Conservation (phyloP, 2,888 invertebrate genomes). For the Lampropteryx suffumata region DNA sequence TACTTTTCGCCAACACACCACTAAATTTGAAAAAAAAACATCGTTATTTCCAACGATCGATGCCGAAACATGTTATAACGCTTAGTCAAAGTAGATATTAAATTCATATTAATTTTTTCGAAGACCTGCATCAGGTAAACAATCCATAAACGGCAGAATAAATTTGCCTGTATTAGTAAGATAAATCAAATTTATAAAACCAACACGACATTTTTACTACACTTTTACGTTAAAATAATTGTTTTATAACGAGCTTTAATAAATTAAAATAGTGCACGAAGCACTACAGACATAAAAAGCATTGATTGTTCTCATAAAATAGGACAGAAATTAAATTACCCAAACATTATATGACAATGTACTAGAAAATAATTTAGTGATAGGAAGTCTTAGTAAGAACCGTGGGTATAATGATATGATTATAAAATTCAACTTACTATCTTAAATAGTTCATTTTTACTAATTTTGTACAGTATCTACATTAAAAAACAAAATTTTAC, state of each 20-base stretch:
- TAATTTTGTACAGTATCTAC: slow-evolving; percentile 80
- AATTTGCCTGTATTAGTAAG: too few species aligned
- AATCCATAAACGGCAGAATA: too few species aligned
- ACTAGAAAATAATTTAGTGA: slow-evolving; percentile 44
- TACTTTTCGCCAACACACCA: too few species aligned
- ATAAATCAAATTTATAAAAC: too few species aligned
- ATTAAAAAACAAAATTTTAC: slow-evolving; percentile 64
- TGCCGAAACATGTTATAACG: too few species aligned
- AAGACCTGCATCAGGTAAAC: too few species aligned
- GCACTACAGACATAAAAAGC: slow-evolving; percentile 20
- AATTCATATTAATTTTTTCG: too few species aligned
- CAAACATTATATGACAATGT: slow-evolving; percentile 20
- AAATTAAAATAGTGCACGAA: slow-evolving; percentile 15
- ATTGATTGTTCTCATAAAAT: slow-evolving; percentile 12
- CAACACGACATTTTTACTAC: neutral
- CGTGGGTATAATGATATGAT: slow-evolving; percentile 75
- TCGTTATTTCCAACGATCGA: too few species aligned
- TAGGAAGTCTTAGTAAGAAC: slow-evolving; percentile 47
- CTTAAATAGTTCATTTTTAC: slow-evolving; percentile 65
- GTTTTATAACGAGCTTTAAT: slow-evolving; percentile 8
- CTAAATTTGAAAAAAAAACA: too few species aligned
- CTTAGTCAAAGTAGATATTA: too few species aligned
- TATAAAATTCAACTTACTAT: slow-evolving; percentile 78
- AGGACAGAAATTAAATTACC: too few species aligned
- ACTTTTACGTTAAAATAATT: slow-evolving; percentile 4